Conservation (phyloP, 2,797 vertebrate genomes). For the Pseudomugil gertrudae region DNA sequence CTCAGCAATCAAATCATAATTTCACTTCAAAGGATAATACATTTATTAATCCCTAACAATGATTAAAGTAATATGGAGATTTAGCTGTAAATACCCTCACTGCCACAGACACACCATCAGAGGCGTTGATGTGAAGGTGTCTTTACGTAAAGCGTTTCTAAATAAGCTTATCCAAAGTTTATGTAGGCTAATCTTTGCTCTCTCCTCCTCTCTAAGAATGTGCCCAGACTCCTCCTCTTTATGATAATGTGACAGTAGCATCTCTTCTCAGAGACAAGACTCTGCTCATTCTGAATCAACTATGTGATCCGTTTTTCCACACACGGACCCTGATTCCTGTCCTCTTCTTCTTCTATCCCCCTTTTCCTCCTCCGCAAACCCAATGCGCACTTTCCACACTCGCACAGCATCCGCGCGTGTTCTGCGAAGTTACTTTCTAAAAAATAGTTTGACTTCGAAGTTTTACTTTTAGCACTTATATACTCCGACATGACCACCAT, state of each 20-base stretch:
- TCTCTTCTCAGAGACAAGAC: slow-evolving; percentile 74
- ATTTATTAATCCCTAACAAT: slow-evolving; percentile 38
- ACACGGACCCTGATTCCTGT: slow-evolving; percentile 55
- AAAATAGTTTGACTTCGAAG: slow-evolving; percentile 66
- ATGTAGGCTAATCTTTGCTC: slow-evolving; percentile 71
- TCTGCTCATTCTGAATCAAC: slow-evolving; percentile 75
- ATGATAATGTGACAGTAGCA: slow-evolving; percentile 83
- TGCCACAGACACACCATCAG: slow-evolving; percentile 40
- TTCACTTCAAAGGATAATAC: slow-evolving; percentile 27
- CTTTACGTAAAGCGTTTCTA: slow-evolving; percentile 61
- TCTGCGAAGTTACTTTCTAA: slow-evolving; percentile 84
- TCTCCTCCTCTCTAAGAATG: slow-evolving; percentile 70
- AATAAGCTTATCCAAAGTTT: slow-evolving; percentile 77
- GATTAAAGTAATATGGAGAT: slow-evolving; percentile 32
- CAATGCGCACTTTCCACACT: slow-evolving; percentile 60
- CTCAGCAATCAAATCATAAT: slow-evolving; percentile 6
- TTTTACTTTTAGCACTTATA: slow-evolving; percentile 70
- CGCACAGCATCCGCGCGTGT: slow-evolving; percentile 33
- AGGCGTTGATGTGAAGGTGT: slow-evolving; percentile 59
- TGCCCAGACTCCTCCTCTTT: slow-evolving; percentile 74
- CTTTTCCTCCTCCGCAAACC: slow-evolving; percentile 35
- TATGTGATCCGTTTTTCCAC: slow-evolving; percentile 77
- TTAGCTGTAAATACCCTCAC: slow-evolving; percentile 41
- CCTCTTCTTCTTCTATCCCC: slow-evolving; percentile 32
- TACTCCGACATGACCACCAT: slow-evolving; percentile 85